phyloP scores from a whole-genome alignment of 2,113 vertebrate species.

The Cyprinodon variegatus region DNA sequence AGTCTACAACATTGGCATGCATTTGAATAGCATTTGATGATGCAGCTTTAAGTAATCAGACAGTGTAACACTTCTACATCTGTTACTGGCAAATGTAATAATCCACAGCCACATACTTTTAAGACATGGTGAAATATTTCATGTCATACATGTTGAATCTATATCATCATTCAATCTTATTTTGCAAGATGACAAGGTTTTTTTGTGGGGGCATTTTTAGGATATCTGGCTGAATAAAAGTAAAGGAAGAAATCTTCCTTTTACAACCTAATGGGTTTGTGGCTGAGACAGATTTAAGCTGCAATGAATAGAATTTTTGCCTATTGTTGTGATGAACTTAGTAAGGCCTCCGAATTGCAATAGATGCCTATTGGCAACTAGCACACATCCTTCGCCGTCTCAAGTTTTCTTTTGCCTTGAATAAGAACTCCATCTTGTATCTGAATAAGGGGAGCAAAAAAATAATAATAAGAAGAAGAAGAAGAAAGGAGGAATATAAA shows the following conservation, averaged over 20 bases:
- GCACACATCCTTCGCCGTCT: not conserved
- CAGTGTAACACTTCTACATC: too few species aligned
- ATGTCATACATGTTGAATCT: too few species aligned
- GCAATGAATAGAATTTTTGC: too few species aligned
- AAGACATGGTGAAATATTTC: too few species aligned
- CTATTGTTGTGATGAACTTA: not conserved
- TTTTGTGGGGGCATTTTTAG: not conserved
- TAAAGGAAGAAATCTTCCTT: not conserved
- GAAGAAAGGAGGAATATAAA: conserved; percentile 17
- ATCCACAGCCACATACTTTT: too few species aligned
- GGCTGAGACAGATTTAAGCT: not conserved
- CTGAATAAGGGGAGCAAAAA: conserved; percentile 17
- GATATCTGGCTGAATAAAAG: not conserved
- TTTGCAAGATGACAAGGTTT: too few species aligned
- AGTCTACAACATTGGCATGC: too few species aligned
- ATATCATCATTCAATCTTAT: too few species aligned
- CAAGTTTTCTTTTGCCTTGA: conserved; percentile 21
- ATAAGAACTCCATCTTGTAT: conserved; percentile 32
- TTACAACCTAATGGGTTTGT: not conserved
- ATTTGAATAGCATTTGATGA: too few species aligned
- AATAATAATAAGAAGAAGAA: not conserved
- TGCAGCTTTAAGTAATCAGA: too few species aligned
- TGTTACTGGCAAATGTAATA: too few species aligned
- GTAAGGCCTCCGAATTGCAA: not conserved
- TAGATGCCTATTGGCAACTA: conserved; percentile 29